Conservation (phyloP, 1,140 invertebrate species). For the Teleopsis dalmanni region DNA sequence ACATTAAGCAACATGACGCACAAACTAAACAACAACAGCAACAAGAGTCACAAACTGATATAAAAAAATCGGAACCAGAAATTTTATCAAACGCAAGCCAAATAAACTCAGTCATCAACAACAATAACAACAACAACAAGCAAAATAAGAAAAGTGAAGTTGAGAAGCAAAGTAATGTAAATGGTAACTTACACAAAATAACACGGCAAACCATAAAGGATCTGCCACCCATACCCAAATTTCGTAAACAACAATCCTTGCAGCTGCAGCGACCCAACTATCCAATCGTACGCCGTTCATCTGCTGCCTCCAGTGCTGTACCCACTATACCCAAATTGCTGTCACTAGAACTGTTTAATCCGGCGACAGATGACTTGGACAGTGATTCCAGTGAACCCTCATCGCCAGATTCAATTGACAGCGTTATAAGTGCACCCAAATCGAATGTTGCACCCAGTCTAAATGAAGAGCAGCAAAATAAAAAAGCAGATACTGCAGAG, state of each 20-base stretch:
- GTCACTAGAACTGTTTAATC: constrained; percentile 79
- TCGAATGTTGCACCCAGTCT: constrained; percentile 9
- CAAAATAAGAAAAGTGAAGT: no score
- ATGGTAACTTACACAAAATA: constrained; percentile 29
- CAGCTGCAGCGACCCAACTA: constrained; percentile 47
- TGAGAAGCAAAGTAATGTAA: neutral
- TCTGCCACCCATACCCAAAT: constrained; percentile 53
- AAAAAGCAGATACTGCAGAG: constrained; percentile 13
- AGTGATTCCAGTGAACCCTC: constrained; percentile 80
- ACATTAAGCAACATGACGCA: constrained; percentile 32
- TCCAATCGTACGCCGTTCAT: constrained; percentile 54
- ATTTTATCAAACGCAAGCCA: no score
- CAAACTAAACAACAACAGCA: constrained; percentile 6
- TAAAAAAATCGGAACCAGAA: neutral
- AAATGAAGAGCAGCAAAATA: constrained; percentile 12
- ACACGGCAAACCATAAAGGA: constrained; percentile 54
- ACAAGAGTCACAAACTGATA: constrained; percentile 5
- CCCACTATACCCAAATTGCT: constrained; percentile 58
- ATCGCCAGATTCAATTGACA: constrained; percentile 77
- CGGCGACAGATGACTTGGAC: constrained; percentile 82
- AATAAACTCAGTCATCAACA: no score
- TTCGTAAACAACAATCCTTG: constrained; percentile 50
- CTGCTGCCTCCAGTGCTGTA: constrained; percentile 29
- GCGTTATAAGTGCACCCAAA: constrained; percentile 62
- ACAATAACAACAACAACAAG: no score